Conservation (phyloP, 2,888 invertebrate genomes). For the Drosophila paucipuncta region DNA sequence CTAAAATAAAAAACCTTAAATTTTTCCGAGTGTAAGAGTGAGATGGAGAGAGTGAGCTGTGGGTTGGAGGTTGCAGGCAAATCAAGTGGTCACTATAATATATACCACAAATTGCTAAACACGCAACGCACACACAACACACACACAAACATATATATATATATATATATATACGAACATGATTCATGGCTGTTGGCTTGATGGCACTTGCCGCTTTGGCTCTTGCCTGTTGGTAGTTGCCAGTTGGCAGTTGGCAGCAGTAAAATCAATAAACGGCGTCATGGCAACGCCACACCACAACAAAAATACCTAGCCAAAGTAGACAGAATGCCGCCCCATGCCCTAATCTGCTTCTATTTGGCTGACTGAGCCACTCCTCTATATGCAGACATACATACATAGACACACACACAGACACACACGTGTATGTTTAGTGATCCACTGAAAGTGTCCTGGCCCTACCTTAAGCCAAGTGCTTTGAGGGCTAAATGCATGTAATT, state of each 20-base stretch:
- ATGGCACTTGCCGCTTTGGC: constrained; percentile 47
- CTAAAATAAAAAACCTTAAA: not conserved
- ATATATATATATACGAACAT: constrained; percentile 41
- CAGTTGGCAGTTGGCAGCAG: constrained; percentile 35
- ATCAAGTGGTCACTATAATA: constrained; percentile 78
- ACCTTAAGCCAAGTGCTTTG: constrained; percentile 63
- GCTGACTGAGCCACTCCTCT: constrained; percentile 53
- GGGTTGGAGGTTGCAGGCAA: constrained; percentile 48
- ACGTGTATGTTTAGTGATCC: constrained; percentile 11
- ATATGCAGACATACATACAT: not conserved
- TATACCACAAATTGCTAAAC: constrained; percentile 76
- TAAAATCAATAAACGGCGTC: constrained; percentile 76
- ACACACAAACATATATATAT: constrained; percentile 8
- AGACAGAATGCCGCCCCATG: constrained; percentile 38
- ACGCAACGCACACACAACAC: constrained; percentile 53
- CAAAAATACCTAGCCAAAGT: constrained; percentile 59
- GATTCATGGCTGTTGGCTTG: constrained; percentile 69
- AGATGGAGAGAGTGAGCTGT: constrained; percentile 14
- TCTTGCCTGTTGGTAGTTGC: constrained; percentile 25
- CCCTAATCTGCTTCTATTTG: constrained; percentile 53
- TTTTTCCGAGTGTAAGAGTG: constrained; percentile 17
- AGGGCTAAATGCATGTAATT: constrained; percentile 60
- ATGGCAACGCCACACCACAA: constrained; percentile 75
- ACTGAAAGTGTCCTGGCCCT: constrained; percentile 42
- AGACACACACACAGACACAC: not conserved